A percentile compares a stretch with the other conserved stretches of the same genome.
These are phyloP conservation scores for Zoroaster sp. DNA, from an alignment of 53 echinoderm and acorn worm species.

Conservation along the genomic window DNA sequence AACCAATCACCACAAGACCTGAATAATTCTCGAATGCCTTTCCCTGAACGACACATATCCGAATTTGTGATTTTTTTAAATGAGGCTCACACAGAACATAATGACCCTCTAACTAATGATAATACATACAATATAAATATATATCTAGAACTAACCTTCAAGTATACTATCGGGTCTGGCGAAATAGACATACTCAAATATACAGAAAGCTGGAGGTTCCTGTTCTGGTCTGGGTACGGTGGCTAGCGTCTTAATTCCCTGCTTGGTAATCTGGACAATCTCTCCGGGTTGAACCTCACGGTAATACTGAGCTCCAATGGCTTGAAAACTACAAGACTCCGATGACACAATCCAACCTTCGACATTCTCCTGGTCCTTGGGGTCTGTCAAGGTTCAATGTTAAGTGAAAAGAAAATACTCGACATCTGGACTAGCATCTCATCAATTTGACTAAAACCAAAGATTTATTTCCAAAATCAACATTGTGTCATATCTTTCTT, in stretches of 20 bases:
- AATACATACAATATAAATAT: not conserved
- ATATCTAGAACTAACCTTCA: slow-evolving; percentile 73
- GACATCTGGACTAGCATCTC: too few relatives aligned
- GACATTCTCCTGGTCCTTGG: slow-evolving; percentile 52
- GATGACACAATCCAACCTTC: slow-evolving; percentile 98
- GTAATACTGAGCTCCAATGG: slow-evolving; percentile 88
- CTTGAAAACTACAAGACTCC: slow-evolving; percentile 92
- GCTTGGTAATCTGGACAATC: slow-evolving; percentile 82
- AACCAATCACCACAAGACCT: too few relatives aligned
- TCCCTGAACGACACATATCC: too few relatives aligned
- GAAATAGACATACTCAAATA: slow-evolving; percentile 99
- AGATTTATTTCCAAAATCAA: too few relatives aligned
- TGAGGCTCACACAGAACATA: too few relatives aligned
- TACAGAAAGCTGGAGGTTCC: slow-evolving; percentile 93
- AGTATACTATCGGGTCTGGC: slow-evolving; percentile 89
- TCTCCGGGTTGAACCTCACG: slow-evolving; percentile 92
- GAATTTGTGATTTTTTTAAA: too few relatives aligned
- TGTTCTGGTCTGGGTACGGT: slow-evolving; percentile 76
- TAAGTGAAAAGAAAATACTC: too few relatives aligned
- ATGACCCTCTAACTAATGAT: not conserved
- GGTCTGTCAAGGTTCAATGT: not conserved
- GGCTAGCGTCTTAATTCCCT: slow-evolving; percentile 82
- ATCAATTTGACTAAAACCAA: too few relatives aligned
- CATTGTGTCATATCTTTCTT: too few relatives aligned
- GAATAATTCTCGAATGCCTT: too few relatives aligned